Evolutionary conservation across 2,113 vertebrate genomes (phyloP), one percentile per base, ranked within the genome.

Genomic region (Fregata magnificens): DNA sequence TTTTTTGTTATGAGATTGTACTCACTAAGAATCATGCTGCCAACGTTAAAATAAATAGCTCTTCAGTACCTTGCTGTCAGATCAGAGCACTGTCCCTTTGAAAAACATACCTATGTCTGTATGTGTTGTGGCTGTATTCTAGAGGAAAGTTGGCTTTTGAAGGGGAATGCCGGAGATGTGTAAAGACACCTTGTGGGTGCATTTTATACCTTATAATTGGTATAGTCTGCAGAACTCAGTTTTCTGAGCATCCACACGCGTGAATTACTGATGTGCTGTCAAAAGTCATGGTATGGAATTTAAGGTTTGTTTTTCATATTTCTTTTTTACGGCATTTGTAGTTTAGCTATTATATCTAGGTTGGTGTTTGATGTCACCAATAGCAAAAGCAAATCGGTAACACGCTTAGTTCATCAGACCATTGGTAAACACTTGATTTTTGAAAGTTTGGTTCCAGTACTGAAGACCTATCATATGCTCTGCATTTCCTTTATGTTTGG

Each of bases 151-250:
- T 59, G 80, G 7, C 7, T 10, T 24, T 38, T 8, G 34, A 22
- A 67, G 61, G 67, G 76, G 22, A 3, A 6, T 5, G 13, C 52
- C 40, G 63, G 36, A 55, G 34, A 8, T 24, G 9, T 1, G 9
- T 9, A 0, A 22, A 13, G 32, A 13, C 25, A 9, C 52, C 36
- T 69, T 9, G 9, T 31, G 61, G n/a, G 25, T 74, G 69, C 5
- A 1, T 69, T 90, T 45, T 24, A 0, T 25, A 2, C 44, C 0
- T 0, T 38, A 0, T 34, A 9, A 18, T 31, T 61, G 24, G 8
- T 34, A 2, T 0, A 8, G 9, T 16, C 13, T 69, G 67, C 50
- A 70, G 59, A 53, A 49, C 52, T 56, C 10, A 0, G 1, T 20
- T 81, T 77, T 49, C 16, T 58, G n/a, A 50, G 55, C 40, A 49